Evolutionary conservation across 2,113 vertebrate species (phyloP).

Genomic region (Malurus alboscapulatus): DNA sequence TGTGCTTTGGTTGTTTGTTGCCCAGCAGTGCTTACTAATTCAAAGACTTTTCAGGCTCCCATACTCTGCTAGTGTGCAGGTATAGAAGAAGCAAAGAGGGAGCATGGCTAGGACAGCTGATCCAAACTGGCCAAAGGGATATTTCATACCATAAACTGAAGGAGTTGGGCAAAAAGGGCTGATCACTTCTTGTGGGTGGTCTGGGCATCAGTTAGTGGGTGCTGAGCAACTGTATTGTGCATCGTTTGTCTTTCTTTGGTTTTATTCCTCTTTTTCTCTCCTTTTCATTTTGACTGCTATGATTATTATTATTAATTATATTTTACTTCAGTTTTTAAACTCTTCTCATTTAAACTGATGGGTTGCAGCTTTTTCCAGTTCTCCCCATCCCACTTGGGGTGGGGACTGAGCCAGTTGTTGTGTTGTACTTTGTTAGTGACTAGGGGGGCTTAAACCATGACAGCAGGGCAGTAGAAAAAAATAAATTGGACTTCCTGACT

Average conservation of each 20-base stretch:
- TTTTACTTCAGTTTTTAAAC: neutral
- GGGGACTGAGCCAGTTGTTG: neutral
- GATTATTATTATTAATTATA: neutral
- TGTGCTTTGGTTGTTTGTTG: neutral
- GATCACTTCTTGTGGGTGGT: neutral
- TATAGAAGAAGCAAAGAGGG: neutral
- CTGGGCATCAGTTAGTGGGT: accelerated
- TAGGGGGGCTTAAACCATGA: neutral
- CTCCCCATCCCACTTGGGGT: neutral
- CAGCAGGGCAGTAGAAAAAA: neutral
- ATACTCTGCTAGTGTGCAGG: neutral
- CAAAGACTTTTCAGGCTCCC: neutral
- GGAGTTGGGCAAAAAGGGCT: neutral
- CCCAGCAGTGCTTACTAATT: neutral
- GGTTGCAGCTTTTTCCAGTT: accelerated
- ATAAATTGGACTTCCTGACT: neutral
- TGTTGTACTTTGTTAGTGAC: neutral
- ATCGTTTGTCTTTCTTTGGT: neutral
- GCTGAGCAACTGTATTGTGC: neutral
- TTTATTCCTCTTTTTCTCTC: neutral
- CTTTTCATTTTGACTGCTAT: neutral
- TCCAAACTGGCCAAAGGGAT: neutral
- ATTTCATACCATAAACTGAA: neutral
- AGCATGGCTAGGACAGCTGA: neutral
- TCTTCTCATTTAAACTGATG: neutral